Base-by-base conservation (phyloP, 2,113 vertebrate genomes). In the Lophotis ruficrista region DNA sequence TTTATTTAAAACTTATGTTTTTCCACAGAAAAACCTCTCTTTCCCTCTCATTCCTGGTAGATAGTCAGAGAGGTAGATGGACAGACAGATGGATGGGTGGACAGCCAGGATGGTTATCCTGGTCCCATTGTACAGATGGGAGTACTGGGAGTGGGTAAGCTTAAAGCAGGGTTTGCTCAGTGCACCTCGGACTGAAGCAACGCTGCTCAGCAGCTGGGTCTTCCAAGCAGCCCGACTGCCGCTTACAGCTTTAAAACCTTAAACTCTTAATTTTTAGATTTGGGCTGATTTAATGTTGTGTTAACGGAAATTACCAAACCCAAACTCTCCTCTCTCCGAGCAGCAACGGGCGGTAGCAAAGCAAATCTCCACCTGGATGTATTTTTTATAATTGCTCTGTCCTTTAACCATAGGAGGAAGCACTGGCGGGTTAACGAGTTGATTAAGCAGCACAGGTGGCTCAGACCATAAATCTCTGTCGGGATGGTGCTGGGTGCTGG, bases 1-100 rank as follows among this genome's bases (percentile, higher is more conserved):
- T 75, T 96, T 89, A 94, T 93, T 95, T 92, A 89, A 95, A 95
- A 92, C 87, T 72, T 77, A 15, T 50, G 64, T 3, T 87, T 92
- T 89, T 64, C 53, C 57, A 45, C 5, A 23, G 41, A 19, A 88
- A 88, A 93, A 47, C 5, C 48, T 72, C 20, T 80, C 20, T 23
- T 33, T 81, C 4, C 51, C 31, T 30, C 33, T 50, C 21, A 8
- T 71, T 89, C 25, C 69, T 64, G 69, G n/a, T 12, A 4, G 50
- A 31, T 12, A 4, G 35, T 24, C 9, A 12, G 61, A 20, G 14
- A 4, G 38, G 27, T 43, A 4, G 37, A 41, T 19, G 16, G 35
- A 27, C 4, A 18, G 31, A 20, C 28, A 6, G 37, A 16, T 28
- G 1, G 60, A 50, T 23, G 1, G 30, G 4, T 21, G 21, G 21